A percentile compares a stretch with the other conserved stretches of the same genome.
phyloP scores from a whole-genome alignment of 2,797 vertebrate species.

The Benthosema pterotum region DNA sequence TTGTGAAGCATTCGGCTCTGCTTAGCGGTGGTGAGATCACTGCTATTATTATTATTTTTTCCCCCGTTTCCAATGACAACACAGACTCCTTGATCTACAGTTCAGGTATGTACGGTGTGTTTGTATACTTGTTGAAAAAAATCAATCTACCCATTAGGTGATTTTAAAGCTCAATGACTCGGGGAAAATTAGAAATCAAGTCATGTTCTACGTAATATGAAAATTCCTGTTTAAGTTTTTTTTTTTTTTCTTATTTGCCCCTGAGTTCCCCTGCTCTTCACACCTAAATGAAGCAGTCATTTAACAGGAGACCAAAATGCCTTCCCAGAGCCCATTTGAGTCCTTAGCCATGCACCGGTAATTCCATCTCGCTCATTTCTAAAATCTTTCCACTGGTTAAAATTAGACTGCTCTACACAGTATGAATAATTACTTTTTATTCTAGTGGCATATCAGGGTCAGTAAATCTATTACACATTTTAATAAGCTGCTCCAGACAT shows the following conservation, averaged over 20 bases:
- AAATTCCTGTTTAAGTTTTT: conserved; percentile 61
- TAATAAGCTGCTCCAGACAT: conserved; percentile 74
- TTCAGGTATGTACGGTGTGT: not conserved
- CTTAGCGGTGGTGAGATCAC: conserved; percentile 12
- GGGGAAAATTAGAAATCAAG: conserved; percentile 53
- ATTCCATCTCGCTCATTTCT: conserved; percentile 86
- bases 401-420: conserved; percentile 79
- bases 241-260: conserved; percentile 13
- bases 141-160: conserved; percentile 3
- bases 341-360: conserved; percentile 84
- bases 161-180: conserved; percentile 40
- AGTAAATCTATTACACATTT: conserved; percentile 86
- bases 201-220: conserved; percentile 38
- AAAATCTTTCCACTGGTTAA: conserved; percentile 83
- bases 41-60: conserved; percentile 57
- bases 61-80: conserved; percentile 29
- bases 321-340: conserved; percentile 74
- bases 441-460: conserved; percentile 84
- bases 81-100: conserved; percentile 9
- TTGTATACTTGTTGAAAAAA: conserved; percentile 16
- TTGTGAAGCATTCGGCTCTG: conserved; percentile 49
- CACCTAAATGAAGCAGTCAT: conserved; percentile 76
- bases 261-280: conserved; percentile 50
- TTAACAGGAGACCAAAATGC: conserved; percentile 71
- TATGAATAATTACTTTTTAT: conserved; percentile 86